Evolutionary conservation across 2,888 invertebrate species (phyloP).

Genomic region (Cerastoderma edule): DNA sequence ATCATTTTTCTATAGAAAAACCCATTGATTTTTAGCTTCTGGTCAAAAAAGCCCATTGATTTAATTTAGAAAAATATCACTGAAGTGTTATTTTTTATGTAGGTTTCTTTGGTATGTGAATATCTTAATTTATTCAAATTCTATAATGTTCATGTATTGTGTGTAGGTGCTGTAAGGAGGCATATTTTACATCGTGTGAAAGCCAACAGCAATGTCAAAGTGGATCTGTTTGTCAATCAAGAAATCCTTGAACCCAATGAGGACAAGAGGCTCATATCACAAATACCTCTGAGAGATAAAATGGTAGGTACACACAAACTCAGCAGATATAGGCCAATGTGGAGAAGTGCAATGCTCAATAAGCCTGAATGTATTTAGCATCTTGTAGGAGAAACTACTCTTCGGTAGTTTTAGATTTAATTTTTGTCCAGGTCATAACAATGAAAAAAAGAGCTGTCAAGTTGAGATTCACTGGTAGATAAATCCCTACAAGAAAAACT

Average conservation of each 20-base stretch:
- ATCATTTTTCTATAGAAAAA: no score
- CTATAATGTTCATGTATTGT: no score
- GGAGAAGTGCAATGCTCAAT: background rate
- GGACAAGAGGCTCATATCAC: slow-evolving; percentile 93
- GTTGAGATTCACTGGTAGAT: no score
- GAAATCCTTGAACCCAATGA: slow-evolving; percentile 94
- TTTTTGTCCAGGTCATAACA: no score
- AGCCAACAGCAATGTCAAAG: slow-evolving; percentile 90
- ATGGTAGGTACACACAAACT: slow-evolving; percentile 86
- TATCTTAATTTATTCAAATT: no score
- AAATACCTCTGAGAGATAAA: slow-evolving; percentile 94
- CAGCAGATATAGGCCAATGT: background rate
- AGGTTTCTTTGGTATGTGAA: background rate
- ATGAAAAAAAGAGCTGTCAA: no score
- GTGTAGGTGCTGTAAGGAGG: slow-evolving; percentile 87
- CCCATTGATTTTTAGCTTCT: no score
- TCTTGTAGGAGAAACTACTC: slow-evolving; percentile 1
- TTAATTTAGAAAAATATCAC: no score
- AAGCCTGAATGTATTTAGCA: background rate
- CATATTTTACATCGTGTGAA: slow-evolving; percentile 85
- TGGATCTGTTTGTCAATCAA: slow-evolving; percentile 95
- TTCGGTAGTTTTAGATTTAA: no score
- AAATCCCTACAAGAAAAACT: no score
- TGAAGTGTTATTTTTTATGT: no score
- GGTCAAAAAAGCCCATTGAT: no score